Percentiles rank a stretch among this genome's conserved stretches.
phyloP scores from a whole-genome alignment of 2,888 invertebrate genomes.

The Melieria crassipennis region DNA sequence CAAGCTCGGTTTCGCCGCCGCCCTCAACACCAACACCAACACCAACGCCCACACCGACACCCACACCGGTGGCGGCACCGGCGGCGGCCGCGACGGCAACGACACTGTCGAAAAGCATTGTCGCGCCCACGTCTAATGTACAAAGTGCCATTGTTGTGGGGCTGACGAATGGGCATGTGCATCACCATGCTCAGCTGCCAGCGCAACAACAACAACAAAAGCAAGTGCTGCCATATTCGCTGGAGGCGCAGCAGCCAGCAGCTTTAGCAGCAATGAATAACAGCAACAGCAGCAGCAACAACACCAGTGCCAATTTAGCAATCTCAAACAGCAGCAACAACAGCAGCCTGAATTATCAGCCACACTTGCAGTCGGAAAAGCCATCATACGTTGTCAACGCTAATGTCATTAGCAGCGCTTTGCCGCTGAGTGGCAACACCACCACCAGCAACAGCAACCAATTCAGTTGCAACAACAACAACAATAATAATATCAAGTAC shows the following conservation, averaged over 20 bases:
- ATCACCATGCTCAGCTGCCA: constrained; percentile 33
- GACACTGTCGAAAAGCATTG: constrained; percentile 29
- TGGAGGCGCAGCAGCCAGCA: background rate
- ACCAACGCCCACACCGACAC: constrained; percentile 33
- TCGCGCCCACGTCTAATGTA: constrained; percentile 32
- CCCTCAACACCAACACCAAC: constrained; percentile 42
- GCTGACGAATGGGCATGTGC: constrained; percentile 41
- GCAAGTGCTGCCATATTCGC: constrained; percentile 3
- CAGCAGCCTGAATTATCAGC: background rate
- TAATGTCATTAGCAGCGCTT: background rate
- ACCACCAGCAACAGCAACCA: constrained; percentile 14
- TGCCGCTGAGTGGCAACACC: background rate
- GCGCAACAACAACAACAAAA: constrained; percentile 27
- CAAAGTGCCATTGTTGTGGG: constrained; percentile 29
- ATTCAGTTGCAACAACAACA: constrained; percentile 29
- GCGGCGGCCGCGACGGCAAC: constrained; percentile 15
- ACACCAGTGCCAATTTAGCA: background rate
- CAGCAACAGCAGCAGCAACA: constrained; percentile 1
- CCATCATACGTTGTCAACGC: background rate
- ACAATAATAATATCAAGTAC: constrained; percentile 30
- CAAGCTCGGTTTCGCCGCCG: constrained; percentile 55
- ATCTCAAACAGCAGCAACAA: constrained; percentile 1
- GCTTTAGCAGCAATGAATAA: constrained; percentile 32
- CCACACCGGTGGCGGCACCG: constrained; percentile 33
- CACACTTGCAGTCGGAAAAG: background rate